A percentile compares a stretch with the other conserved stretches of the same genome.
These are phyloP conservation scores for Hypselothyrea guttata DNA, from an alignment of 2,888 invertebrate species.

Conservation along the genomic window DNA sequence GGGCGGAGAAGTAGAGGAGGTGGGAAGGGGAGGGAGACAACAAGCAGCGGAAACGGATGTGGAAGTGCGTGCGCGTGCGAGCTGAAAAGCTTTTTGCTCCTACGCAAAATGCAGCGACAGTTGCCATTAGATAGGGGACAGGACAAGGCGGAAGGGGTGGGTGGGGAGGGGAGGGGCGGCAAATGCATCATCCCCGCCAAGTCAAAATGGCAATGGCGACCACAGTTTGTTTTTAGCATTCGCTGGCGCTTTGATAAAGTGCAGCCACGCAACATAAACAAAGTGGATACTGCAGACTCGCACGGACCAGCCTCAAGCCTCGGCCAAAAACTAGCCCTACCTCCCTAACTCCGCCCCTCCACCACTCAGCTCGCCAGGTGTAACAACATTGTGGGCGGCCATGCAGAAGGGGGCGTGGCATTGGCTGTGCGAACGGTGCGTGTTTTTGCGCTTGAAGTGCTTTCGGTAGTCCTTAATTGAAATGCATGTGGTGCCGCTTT, in stretches of 20 bases:
- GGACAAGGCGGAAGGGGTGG: neutral
- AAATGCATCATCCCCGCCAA: conserved; percentile 30
- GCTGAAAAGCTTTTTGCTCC: conserved; percentile 58
- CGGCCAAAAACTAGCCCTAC: neutral
- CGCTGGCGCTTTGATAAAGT: conserved; percentile 69
- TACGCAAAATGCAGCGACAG: conserved; percentile 44
- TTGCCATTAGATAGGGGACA: neutral
- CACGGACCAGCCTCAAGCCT: neutral
- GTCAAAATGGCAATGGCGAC: conserved; percentile 66
- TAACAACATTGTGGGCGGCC: neutral
- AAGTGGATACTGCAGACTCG: conserved; percentile 47
- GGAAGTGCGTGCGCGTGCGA: conserved; percentile 64
- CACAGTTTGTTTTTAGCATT: conserved; percentile 67
- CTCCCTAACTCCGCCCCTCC: neutral
- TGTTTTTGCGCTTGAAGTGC: conserved; percentile 73
- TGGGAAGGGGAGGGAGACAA: conserved; percentile 44
- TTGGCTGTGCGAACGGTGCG: conserved; percentile 41
- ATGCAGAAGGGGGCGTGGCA: conserved; percentile 9
- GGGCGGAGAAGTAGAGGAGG: neutral
- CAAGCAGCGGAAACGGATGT: conserved; percentile 61
- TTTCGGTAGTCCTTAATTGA: conserved; percentile 71
- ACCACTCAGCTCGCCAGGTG: neutral
- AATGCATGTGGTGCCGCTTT: conserved; percentile 71
- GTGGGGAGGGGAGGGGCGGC: neutral
- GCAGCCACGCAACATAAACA: conserved; percentile 74